Conservation (phyloP, 2,113 vertebrate genomes). For the Aphyosemion australe region DNA sequence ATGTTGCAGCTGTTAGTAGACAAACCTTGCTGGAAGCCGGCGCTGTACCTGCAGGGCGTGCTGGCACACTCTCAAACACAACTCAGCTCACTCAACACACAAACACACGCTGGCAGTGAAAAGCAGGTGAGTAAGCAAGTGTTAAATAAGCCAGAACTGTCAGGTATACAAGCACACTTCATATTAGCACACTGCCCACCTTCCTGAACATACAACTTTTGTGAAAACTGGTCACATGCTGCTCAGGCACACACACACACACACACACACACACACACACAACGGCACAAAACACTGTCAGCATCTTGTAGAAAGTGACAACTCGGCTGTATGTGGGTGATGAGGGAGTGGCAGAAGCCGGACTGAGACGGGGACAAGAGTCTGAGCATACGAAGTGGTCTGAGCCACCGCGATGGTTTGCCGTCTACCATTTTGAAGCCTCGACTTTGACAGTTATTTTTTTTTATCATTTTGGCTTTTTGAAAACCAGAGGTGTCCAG, state of each 20-base stretch:
- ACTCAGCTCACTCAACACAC: conserved; percentile 10
- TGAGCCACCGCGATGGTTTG: not conserved
- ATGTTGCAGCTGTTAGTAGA: conserved; percentile 60
- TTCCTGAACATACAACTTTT: conserved; percentile 12
- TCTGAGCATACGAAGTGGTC: not conserved
- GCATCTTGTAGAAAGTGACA: conserved; percentile 60
- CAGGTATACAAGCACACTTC: conserved; percentile 12
- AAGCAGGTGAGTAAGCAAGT: conserved; percentile 8
- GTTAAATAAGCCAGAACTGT: conserved; percentile 26
- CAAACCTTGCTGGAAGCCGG: conserved; percentile 49
- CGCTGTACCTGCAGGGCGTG: conserved; percentile 47
- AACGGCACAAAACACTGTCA: conserved; percentile 37
- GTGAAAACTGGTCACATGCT: conserved; percentile 12
- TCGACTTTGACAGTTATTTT: not conserved
- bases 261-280: not conserved
- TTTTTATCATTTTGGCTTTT: too few relatives aligned
- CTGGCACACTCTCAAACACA: conserved; percentile 31
- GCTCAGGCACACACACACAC: conserved; percentile 1
- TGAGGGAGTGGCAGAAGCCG: conserved; percentile 49
- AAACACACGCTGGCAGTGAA: conserved; percentile 11
- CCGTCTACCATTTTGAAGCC: conserved; percentile 2
- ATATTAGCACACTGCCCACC: conserved; percentile 10
- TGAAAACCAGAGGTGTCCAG: too few relatives aligned
- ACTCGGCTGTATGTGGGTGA: conserved; percentile 52
- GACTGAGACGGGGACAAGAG: conserved; percentile 40